A percentile compares a stretch with the other conserved stretches of the same genome.
Evolutionary conservation across 23 tunicate genomes (phyloP).

Genomic region (Ciona savignyi): DNA sequence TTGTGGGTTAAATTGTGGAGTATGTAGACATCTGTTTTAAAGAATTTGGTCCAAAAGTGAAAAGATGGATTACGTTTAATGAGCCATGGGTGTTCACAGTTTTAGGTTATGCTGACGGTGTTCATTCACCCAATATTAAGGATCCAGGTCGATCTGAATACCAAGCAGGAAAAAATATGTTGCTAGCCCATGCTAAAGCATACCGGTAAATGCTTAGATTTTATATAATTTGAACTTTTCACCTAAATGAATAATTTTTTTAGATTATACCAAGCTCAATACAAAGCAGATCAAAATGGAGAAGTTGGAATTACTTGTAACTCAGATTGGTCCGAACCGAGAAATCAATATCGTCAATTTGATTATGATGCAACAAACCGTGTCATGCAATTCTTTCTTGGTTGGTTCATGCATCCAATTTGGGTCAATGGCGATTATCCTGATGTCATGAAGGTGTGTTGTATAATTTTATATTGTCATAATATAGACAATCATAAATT

Average conservation of each 20-base stretch:
- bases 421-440: slow-evolving; percentile 91
- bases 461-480: too few species aligned
- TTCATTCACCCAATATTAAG: slow-evolving; percentile 66
- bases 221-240: too few species aligned
- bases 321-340: slow-evolving; percentile 75
- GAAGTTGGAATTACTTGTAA: slow-evolving; percentile 81
- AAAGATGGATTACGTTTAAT: slow-evolving; percentile 89
- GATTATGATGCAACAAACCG: slow-evolving; percentile 75
- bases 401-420: slow-evolving; percentile 96
- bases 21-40: slow-evolving; percentile 67
- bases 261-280: slow-evolving; percentile 53
- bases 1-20: slow-evolving; percentile 33
- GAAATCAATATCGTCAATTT: slow-evolving; percentile 42
- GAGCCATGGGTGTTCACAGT: slow-evolving; percentile 95
- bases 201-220: slow-evolving; percentile 30
- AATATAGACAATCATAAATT: not conserved
- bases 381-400: slow-evolving; percentile 67
- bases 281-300: slow-evolving; percentile 44
- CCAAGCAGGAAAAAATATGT: slow-evolving; percentile 39
- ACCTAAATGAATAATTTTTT: not conserved
- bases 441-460: slow-evolving; percentile 69
- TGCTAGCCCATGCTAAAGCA: slow-evolving; percentile 66
- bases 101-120: slow-evolving; percentile 66
- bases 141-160: slow-evolving; percentile 71
- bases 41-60: slow-evolving; percentile 78